A percentile compares a stretch with the other conserved stretches of the same genome.
Conservation (phyloP, 1,140 invertebrate species). For the Rhysida immarginata region DNA sequence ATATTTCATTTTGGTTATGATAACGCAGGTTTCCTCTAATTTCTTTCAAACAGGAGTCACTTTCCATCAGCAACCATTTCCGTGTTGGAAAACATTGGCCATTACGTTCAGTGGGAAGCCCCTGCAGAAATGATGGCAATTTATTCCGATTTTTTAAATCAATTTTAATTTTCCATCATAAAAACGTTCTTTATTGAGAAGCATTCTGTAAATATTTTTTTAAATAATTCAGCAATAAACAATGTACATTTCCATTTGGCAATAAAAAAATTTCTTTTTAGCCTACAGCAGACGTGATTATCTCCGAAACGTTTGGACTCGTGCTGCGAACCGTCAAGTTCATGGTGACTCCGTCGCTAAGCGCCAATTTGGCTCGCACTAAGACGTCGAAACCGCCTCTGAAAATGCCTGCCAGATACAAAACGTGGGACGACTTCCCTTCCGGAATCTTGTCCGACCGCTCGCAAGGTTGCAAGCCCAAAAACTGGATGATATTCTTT, state of each 20-base stretch:
- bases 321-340: conserved; percentile 47
- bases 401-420: conserved; percentile 68
- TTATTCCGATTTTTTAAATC: not conserved
- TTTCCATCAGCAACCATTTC: conserved; percentile 2
- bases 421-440: conserved; percentile 63
- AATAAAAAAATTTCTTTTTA: no score
- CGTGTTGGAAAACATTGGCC: not conserved
- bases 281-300: conserved; percentile 70
- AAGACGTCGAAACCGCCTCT: conserved; percentile 78
- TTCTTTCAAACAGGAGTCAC: not conserved
- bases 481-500: conserved; percentile 66
- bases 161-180: no score
- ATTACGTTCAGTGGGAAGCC: conserved; percentile 7
- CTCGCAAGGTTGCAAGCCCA: conserved; percentile 77
- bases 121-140: conserved; percentile 1
- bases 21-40: no score
- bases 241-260: no score
- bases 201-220: no score
- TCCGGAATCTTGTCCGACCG: conserved; percentile 68
- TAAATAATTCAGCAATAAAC: no score
- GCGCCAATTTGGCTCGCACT: conserved; percentile 65
- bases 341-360: conserved; percentile 49
- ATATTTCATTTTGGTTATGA: no score
- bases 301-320: conserved; percentile 49
- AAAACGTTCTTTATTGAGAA: no score